Evolutionary conservation across 1,140 invertebrate genomes (phyloP), one percentile per base, ranked within the genome.

Genomic region (Pogonognathellus flavescens): DNA sequence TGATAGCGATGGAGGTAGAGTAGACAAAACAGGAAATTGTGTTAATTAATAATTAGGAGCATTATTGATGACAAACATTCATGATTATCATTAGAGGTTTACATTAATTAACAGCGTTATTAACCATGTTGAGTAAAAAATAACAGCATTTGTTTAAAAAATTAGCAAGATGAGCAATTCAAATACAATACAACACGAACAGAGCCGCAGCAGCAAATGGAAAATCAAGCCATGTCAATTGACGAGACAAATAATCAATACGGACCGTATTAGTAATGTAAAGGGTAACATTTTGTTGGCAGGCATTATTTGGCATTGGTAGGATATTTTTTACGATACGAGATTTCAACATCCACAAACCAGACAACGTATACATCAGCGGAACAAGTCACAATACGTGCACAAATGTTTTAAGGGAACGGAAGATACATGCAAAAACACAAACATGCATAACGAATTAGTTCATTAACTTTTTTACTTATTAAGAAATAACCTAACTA

Each of bases 401-500:
- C 70, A 76, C 31, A 76, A 31, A 76, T 57, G 11, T 76, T 76
- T 76, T 76, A 76, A 76, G 70, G 70, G 70, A 50, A 31, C 53
- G 49, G 70, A 76, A 76, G 70, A 76, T 76, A 57, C 70, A 76
- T 76, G 70, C 70, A 31, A 76, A 76, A 76, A 76, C 13, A 76
- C 70, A 76, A 76, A 76, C 70, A 76, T 76, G 70, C 70, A 76
- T 49, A 72, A 4, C 31, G 31, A 41, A 41, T 41, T 41, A 41
- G 6, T 41, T 41, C 31, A 41, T 41, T 41, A 41, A 41, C 31
- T 41, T n/a, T n/a, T n/a, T n/a, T n/a, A n/a, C 31, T 41, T 6
- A 41, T 41, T 3, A 41, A 41, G 31, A 41, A 41, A 41, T 6
- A 41, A 41, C 1, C 2, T 41, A 1, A 41, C 2, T 41, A 1